phyloP scores from a whole-genome alignment of 2,888 invertebrate genomes.

The Brachyptera risi region DNA sequence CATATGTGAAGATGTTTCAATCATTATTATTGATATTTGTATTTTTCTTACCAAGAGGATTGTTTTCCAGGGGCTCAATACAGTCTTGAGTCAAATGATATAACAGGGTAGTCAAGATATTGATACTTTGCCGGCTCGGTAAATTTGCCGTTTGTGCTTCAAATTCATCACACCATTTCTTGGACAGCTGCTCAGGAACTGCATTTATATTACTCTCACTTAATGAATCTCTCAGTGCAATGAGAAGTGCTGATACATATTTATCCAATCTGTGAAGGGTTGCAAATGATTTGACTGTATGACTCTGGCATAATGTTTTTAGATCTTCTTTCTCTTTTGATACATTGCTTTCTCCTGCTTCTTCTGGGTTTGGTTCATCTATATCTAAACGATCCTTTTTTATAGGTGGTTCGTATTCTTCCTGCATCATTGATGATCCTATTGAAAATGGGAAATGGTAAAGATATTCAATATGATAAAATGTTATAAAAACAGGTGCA shows the following conservation, averaged over 20 bases:
- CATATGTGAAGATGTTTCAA: too few species aligned
- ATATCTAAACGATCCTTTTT: too few species aligned
- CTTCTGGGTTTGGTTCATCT: too few species aligned
- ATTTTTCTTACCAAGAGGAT: conserved; percentile 1
- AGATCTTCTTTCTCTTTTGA: not conserved
- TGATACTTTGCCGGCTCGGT: conserved; percentile 15
- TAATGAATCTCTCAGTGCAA: conserved; percentile 2
- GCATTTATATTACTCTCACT: not conserved
- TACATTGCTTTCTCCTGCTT: too few species aligned
- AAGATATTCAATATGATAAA: too few species aligned
- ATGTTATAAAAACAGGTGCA: too few species aligned
- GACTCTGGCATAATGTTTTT: not conserved
- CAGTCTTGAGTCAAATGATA: conserved; percentile 21
- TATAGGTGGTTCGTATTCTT: too few species aligned
- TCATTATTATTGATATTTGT: not conserved
- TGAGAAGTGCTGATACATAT: conserved; percentile 18
- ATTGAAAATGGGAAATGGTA: too few species aligned
- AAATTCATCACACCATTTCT: conserved; percentile 20
- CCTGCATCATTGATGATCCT: too few species aligned
- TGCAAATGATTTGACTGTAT: not conserved
- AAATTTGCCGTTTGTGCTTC: not conserved
- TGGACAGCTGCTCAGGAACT: conserved; percentile 21
- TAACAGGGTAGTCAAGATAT: conserved; percentile 13
- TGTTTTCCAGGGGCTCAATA: conserved; percentile 6
- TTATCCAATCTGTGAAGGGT: conserved; percentile 25